phyloP scores from a whole-genome alignment of 2,888 invertebrate genomes.

The Acrocera orbiculus region DNA sequence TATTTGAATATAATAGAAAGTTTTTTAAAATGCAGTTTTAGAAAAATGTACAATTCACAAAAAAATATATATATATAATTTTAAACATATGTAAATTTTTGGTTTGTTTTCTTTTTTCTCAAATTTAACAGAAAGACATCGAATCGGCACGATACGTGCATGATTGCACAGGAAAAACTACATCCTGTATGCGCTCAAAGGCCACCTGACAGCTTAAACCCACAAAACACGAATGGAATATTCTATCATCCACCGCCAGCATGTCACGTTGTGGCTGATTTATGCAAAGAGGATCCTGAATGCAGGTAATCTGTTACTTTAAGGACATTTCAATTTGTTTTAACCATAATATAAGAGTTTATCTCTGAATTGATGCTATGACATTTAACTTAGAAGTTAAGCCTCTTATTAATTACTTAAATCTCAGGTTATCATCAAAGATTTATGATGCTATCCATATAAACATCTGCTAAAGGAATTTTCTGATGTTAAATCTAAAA shows the following conservation, averaged over 20 bases:
- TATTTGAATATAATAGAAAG: too few species aligned
- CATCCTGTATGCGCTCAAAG: slow-evolving; percentile 80
- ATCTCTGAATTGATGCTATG: too few species aligned
- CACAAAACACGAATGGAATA: slow-evolving; percentile 32
- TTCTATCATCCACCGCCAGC: slow-evolving; percentile 53
- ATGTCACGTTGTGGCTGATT: slow-evolving; percentile 68
- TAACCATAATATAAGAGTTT: too few species aligned
- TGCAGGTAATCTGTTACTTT: slow-evolving; percentile 48
- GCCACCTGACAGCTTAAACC: slow-evolving; percentile 40
- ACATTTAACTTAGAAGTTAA: too few species aligned
- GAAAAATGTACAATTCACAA: background rate
- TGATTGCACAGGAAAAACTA: slow-evolving; percentile 74
- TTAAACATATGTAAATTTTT: slow-evolving; percentile 1
- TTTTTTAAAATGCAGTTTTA: background rate
- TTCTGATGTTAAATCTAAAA: too few species aligned
- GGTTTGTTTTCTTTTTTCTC: slow-evolving; percentile 11
- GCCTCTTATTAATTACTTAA: too few species aligned
- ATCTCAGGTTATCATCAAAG: too few species aligned
- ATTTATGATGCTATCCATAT: too few species aligned
- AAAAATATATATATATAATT: background rate
- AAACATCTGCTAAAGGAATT: too few species aligned
- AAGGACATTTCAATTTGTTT: slow-evolving; percentile 10
- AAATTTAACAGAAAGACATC: slow-evolving; percentile 72
- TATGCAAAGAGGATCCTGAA: slow-evolving; percentile 61
- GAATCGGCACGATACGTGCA: slow-evolving; percentile 70